Evolutionary conservation across 2,113 vertebrate species (phyloP), one percentile per base, ranked within the genome.

Genomic region (Salvator merianae): DNA sequence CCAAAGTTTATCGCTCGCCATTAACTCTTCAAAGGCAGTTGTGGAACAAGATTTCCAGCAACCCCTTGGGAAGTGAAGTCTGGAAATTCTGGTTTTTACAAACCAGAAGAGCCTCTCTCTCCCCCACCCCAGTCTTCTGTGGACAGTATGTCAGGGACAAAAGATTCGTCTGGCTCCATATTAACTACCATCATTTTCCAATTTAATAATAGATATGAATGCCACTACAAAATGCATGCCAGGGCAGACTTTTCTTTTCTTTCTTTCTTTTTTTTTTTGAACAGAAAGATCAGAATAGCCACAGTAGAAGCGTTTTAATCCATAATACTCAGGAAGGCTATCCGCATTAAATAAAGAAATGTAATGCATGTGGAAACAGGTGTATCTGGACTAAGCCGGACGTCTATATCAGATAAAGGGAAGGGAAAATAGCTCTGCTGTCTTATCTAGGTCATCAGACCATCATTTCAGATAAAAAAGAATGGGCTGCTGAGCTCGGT

Each of bases 261-360:
- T n/a, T n/a, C n/a, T n/a, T n/a, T n/a, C n/a, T n/a, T n/a, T n/a
- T n/a, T 43, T 78, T 84, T 65, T 30, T 69, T 36, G 5, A 68
- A 69, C 14, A 69, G 16, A 50, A 65, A 79, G 63, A 50, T 79
- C 79, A 82, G 78, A 68, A 88, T 76, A 73, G 87, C 63, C 85
- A 86, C 91, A 89, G 90, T 79, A 85, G 90, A 16, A 88, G 88
- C 69, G 86, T 88, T 93, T 50, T 63, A 68, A 77, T 95, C 94
- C 90, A 36, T 66, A 90, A 85, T 82, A 87, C 84, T 89, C 77
- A 63, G 86, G 77, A 69, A 89, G 91, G 91, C 72, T 92, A 87
- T 77, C 81, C 88, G 79, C 65, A 75, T 53, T 50, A 70, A 63
- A 38, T n/a, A 66, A 65, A 87, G 65, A 28, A 73, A 5, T 5